These are phyloP conservation scores for Yasuhikotakia modesta DNA, from an alignment of 2,797 vertebrate species.

Conservation along the genomic window DNA sequence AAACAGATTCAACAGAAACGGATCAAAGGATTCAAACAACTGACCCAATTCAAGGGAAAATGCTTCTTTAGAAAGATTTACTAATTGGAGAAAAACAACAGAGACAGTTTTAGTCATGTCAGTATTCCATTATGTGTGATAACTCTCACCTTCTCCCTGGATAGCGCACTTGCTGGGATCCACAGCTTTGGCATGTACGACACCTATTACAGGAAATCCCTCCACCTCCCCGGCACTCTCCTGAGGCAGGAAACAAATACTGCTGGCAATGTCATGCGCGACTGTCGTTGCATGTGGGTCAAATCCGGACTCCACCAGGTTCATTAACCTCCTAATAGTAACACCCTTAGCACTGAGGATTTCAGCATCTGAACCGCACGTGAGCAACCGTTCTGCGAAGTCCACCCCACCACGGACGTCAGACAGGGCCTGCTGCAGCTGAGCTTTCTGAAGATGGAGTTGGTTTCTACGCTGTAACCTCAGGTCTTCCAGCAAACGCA, in stretches of 20 bases:
- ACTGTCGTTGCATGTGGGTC: conserved; percentile 60
- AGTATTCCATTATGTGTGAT: background rate
- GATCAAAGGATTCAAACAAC: no score
- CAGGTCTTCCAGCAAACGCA: conserved; percentile 82
- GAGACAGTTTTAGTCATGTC: background rate
- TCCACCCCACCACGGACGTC: conserved; percentile 81
- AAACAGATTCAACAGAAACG: no score
- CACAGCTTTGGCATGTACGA: conserved; percentile 73
- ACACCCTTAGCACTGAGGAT: conserved; percentile 85
- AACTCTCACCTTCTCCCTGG: conserved; percentile 84
- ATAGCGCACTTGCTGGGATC: conserved; percentile 82
- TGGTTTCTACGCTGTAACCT: conserved; percentile 80
- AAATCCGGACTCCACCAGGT: conserved; percentile 73
- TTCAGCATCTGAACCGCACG: conserved; percentile 81
- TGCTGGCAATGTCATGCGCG: conserved; percentile 66
- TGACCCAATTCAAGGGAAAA: no score
- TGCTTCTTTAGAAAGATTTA: no score
- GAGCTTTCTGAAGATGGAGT: conserved; percentile 84
- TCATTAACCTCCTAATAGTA: conserved; percentile 78
- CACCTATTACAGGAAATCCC: conserved; percentile 84
- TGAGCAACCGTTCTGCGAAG: conserved; percentile 85
- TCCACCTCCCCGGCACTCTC: conserved; percentile 80
- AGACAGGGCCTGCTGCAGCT: conserved; percentile 85
- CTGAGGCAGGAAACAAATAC: conserved; percentile 79
- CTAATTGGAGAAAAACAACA: no score